A percentile compares a stretch with the other conserved stretches of the same genome.
These are phyloP conservation scores for Astreopora myriophthalma DNA, from an alignment of 64 coral and sea anemone species.

Conservation along the genomic window DNA sequence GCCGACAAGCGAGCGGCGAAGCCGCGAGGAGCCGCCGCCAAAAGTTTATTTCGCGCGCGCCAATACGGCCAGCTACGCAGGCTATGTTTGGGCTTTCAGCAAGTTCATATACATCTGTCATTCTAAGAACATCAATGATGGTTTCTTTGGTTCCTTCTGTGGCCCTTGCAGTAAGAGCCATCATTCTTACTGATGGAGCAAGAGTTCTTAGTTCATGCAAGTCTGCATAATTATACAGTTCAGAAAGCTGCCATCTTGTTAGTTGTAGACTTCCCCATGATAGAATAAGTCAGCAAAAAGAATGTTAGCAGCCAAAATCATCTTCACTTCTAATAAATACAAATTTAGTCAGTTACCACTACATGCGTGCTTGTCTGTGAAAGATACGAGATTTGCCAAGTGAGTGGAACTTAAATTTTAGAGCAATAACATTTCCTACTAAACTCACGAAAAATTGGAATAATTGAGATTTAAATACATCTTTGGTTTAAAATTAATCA, in stretches of 20 bases:
- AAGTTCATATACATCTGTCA: background rate
- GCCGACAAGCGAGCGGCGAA: too few relatives aligned
- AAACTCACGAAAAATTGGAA: background rate
- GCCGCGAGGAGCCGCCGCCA: too few relatives aligned
- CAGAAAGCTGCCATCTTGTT: conserved; percentile 12
- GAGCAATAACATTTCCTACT: background rate
- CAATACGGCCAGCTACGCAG: too few relatives aligned
- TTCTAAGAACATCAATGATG: background rate
- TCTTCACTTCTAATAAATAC: background rate
- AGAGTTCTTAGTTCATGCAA: conserved; percentile 9
- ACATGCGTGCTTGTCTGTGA: background rate
- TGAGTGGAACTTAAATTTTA: background rate
- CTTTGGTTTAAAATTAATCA: background rate
- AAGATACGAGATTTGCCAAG: background rate
- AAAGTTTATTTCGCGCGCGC: too few relatives aligned
- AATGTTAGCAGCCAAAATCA: background rate
- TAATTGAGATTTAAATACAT: background rate
- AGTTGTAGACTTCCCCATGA: background rate
- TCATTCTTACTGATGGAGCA: conserved; percentile 4
- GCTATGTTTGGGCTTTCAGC: conserved; percentile 9
- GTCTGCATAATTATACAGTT: background rate
- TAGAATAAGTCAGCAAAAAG: background rate
- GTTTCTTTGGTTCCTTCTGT: conserved; percentile 1
- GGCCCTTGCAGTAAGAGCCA: conserved; percentile 1
- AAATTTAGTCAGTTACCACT: background rate